Evolutionary conservation across 2,113 vertebrate genomes (phyloP), one percentile per base, ranked within the genome.

Genomic region (Odontophorus gujanensis): DNA sequence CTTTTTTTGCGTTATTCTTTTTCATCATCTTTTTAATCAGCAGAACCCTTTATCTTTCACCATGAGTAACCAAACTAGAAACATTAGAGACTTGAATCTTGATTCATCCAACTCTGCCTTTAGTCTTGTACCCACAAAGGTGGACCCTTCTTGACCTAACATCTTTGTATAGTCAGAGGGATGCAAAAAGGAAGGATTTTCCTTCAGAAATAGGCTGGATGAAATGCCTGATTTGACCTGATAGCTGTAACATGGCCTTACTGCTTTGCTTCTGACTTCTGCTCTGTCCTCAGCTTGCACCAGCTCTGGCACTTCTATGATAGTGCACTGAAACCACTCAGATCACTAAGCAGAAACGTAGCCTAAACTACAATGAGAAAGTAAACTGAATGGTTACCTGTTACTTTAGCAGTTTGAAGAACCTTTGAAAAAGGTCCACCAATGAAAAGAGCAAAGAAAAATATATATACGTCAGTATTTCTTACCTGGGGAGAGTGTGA

Each of bases 361-460:
- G 75, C 10, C 4, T 34, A 32, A 36, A 62, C 8, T 38, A 55
- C 28, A 55, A 18, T 28, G 28, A 22, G 79, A 84, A 53, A 51
- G 16, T 25, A 26, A 93, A 75, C 2, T 67, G 7, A 68, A 71
- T 85, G 53, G 22, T 61, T 92, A 9, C 65, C n/a, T 16, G 14
- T 80, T 85, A 88, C 26, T 24, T 82, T 85, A 87, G 45, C 45
- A 69, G 11, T 61, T 83, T 73, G n/a, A 85, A 83, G 77, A 50
- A 40, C 85, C 45, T 88, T 90, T 93, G 77, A 61, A 71, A 90
- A 83, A 22, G 48, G 30, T 82, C 59, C 30, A 62, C 40, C 45
- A 85, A 83, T 63, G 6, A 45, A 88, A 90, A 92, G 69, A 69
- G 48, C n/a, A 77, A 58, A 30, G 77, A 34, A 71, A 87, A 92